A percentile compares a stretch with the other conserved stretches of the same genome.
Evolutionary conservation across 2,797 vertebrate genomes (phyloP).

Genomic region (Xerus rutilus): DNA sequence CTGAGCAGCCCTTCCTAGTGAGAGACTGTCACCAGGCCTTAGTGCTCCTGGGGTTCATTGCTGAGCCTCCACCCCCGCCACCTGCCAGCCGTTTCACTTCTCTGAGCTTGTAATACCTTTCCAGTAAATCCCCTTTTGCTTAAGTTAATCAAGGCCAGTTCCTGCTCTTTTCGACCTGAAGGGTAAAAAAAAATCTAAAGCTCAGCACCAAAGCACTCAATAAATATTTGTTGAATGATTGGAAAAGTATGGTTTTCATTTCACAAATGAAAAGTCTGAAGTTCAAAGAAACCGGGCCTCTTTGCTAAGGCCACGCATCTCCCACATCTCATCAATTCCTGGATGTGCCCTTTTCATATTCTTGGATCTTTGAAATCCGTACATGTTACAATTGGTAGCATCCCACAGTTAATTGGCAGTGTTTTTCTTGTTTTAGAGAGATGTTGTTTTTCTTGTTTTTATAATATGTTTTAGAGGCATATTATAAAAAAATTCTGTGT

Average conservation of each 20-base stretch:
- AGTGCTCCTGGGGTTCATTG: background rate
- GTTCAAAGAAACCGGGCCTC: background rate
- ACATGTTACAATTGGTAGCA: background rate
- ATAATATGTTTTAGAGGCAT: no score
- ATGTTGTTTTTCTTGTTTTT: background rate
- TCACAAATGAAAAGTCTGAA: background rate
- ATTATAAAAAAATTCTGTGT: background rate
- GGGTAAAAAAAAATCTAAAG: background rate
- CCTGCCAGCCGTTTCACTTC: background rate
- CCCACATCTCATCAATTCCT: background rate
- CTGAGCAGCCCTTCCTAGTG: background rate
- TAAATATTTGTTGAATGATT: background rate
- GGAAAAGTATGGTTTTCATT: conserved; percentile 29
- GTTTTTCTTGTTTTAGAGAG: background rate
- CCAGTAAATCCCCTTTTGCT: conserved; percentile 38
- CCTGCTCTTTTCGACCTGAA: conserved; percentile 11
- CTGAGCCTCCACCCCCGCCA: background rate
- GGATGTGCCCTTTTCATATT: background rate
- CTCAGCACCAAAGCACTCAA: background rate
- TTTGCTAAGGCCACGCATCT: background rate
- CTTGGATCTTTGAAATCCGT: background rate
- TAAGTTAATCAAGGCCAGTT: conserved; percentile 42
- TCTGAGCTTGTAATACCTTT: background rate
- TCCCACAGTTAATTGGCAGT: background rate
- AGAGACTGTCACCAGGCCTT: background rate